Evolutionary conservation across 1,140 invertebrate species (phyloP).

Genomic region (Ooceraea biroi): DNA sequence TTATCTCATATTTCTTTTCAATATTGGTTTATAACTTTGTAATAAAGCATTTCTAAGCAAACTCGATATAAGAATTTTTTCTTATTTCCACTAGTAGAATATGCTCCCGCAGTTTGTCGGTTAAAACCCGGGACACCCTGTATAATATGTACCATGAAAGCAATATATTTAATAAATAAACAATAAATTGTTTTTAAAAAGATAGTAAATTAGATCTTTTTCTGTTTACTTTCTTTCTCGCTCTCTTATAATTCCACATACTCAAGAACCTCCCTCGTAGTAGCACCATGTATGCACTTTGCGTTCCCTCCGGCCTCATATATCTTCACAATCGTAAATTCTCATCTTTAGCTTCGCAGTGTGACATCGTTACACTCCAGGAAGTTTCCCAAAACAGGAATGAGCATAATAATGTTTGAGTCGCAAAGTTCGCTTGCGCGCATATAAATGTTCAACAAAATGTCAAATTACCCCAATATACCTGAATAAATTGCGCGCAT

Average conservation of each 20-base stretch:
- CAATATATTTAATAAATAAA: too few species aligned
- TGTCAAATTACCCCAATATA: not conserved
- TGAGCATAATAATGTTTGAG: not conserved
- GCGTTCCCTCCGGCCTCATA: conserved; percentile 12
- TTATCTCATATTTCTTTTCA: too few species aligned
- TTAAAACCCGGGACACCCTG: too few species aligned
- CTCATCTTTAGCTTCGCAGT: not conserved
- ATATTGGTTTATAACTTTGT: too few species aligned
- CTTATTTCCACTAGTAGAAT: too few species aligned
- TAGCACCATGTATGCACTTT: not conserved
- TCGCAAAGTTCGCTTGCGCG: too few species aligned
- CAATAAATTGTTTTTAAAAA: not conserved
- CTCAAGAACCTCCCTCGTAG: not conserved
- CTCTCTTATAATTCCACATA: too few species aligned
- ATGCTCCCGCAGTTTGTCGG: not conserved
- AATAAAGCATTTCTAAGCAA: too few species aligned
- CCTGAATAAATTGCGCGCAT: not conserved
- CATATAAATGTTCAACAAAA: conserved; percentile 22
- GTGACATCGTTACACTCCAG: not conserved
- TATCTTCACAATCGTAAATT: conserved; percentile 39
- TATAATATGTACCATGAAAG: too few species aligned
- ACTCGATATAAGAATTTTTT: too few species aligned
- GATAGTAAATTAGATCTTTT: not conserved
- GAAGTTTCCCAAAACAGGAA: conserved; percentile 7
- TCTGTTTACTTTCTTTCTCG: not conserved